Evolutionary conservation across 64 coral and sea anemone genomes (phyloP).

Genomic region (Montipora foliosa): DNA sequence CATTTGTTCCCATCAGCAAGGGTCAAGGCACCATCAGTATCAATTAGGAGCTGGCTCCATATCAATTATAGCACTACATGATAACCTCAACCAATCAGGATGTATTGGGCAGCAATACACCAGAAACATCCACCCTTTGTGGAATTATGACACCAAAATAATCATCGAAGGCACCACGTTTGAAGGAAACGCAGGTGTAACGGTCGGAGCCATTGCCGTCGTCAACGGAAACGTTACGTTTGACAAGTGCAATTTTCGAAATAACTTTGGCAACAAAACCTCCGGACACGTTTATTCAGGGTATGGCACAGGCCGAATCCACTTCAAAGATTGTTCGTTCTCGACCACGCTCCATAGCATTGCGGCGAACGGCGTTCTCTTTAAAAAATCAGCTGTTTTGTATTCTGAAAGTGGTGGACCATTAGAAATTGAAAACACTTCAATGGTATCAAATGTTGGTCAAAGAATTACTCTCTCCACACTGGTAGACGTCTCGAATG

Average conservation of each 20-base stretch:
- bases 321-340: constrained; percentile 14
- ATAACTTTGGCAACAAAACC: constrained; percentile 35
- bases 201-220: neutral
- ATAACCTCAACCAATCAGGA: neutral
- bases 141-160: neutral
- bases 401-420: constrained; percentile 40
- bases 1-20: neutral
- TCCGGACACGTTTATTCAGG: constrained; percentile 20
- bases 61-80: neutral
- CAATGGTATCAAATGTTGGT: neutral
- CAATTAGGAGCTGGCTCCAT: neutral
- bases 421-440: constrained; percentile 25
- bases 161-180: neutral
- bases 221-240: constrained; percentile 1
- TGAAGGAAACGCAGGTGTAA: neutral
- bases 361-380: neutral
- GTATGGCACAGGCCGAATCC: constrained; percentile 32
- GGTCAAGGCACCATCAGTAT: neutral
- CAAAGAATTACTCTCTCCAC: neutral
- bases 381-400: constrained; percentile 1
- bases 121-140: neutral
- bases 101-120: neutral
- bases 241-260: neutral
- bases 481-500: constrained; percentile 1
- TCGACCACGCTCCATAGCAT: neutral